Base-by-base conservation (phyloP, 2,797 vertebrate genomes). In the Pteropus rufus region DNA sequence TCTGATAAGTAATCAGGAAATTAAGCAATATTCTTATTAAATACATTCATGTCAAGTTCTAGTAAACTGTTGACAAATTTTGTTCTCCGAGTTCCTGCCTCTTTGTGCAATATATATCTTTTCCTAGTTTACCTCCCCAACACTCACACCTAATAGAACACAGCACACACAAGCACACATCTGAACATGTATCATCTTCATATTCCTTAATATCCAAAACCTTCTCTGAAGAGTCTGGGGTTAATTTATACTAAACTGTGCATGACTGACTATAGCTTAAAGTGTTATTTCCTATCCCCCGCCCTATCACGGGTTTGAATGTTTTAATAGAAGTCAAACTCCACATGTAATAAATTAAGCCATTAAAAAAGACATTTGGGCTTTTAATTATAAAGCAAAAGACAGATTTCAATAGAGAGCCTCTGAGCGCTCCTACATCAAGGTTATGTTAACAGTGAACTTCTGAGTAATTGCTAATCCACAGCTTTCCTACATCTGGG, bases 201-300 rank as follows among this genome's bases (percentile, higher is more conserved):
- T 54, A 46, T 56, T 58, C 24, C 80, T 65, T 95, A 60, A 73
- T 29, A 65, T 84, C 18, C 24, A 79, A 96, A 90, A 82, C 2
- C 1, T 80, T 46, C 14, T 82, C 34, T 96, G n/a, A 80, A 87
- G 19, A 58, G 3, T 31, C 16, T 56, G n/a, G 21, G 60, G 46
- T 65, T 82, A 58, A 62, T 52, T 96, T 80, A 84, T n/a, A 84
- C 39, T 72, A 89, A 79, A 86, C 80, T 83, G 41, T 46, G 89
- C 89, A 93, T 49, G 62, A 86, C 3, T 84, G 46, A 52, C 10
- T 81, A 11, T 1, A 76, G 44, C 26, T 62, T 91, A 64, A 88
- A 44, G 41, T 56, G 41, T 14, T n/a, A 52, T 56, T 89, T 64
- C 39, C 49, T 64, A 79, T 49, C 44, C 29, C 10, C 15, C 0